phyloP scores from a whole-genome alignment of 2,888 invertebrate species.

The Chesias legatella region DNA sequence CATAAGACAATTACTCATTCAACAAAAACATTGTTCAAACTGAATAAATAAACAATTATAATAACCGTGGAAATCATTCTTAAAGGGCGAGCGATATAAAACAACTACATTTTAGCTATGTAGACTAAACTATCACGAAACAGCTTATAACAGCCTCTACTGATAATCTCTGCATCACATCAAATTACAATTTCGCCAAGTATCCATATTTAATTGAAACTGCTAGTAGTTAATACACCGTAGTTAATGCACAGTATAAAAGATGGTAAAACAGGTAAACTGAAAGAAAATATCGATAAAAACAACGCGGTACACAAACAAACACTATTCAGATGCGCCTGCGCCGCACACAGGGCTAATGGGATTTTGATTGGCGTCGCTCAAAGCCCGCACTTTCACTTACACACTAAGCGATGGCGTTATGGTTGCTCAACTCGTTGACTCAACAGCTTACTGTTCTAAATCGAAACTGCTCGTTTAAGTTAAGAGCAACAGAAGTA shows the following conservation, averaged over 20 bases:
- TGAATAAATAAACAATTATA: no score
- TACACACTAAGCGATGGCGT: slow-evolving; percentile 44
- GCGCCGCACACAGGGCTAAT: slow-evolving; percentile 47
- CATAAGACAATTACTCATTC: neutral
- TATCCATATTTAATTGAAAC: no score
- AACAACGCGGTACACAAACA: slow-evolving; percentile 17
- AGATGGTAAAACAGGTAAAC: neutral
- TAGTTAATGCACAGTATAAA: no score
- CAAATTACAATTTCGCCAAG: no score
- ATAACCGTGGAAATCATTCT: no score
- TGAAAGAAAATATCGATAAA: slow-evolving; percentile 12
- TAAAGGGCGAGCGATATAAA: no score
- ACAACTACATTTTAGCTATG: no score
- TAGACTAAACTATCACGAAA: no score
- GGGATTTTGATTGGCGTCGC: slow-evolving; percentile 67
- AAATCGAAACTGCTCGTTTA: slow-evolving; percentile 12
- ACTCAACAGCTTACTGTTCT: slow-evolving; percentile 4
- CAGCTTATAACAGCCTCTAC: no score
- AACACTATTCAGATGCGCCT: slow-evolving; percentile 38
- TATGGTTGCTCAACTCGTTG: slow-evolving; percentile 41
- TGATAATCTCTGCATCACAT: no score
- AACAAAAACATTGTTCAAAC: no score
- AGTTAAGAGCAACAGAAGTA: slow-evolving; percentile 17
- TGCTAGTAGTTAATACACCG: no score
- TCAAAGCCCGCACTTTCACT: slow-evolving; percentile 68